These are phyloP conservation scores for Meliscaeva auricollis DNA, from an alignment of 2,888 invertebrate genomes.

Conservation along the genomic window DNA sequence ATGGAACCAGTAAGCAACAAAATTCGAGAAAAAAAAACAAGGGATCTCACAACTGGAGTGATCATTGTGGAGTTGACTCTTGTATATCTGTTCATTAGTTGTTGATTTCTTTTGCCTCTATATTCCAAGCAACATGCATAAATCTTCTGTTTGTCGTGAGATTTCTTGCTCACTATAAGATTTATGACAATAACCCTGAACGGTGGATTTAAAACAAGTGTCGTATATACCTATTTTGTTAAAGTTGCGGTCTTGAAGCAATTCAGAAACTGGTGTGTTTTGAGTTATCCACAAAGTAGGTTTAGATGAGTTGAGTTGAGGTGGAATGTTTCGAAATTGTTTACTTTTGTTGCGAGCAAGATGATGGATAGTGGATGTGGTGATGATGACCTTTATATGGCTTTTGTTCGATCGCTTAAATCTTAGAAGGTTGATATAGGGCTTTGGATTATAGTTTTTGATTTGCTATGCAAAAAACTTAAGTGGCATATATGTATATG, in stretches of 20 bases:
- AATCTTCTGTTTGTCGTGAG: constrained; percentile 50
- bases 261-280: constrained; percentile 10
- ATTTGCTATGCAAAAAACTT: no score
- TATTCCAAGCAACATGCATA: constrained; percentile 25
- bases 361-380: background rate
- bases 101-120: background rate
- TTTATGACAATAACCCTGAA: constrained; percentile 62
- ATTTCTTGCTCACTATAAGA: constrained; percentile 38
- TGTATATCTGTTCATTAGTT: background rate
- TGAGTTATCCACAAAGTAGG: constrained; percentile 1
- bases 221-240: constrained; percentile 35
- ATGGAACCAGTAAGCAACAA: background rate
- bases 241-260: constrained; percentile 16
- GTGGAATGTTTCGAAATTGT: constrained; percentile 18
- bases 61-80: constrained; percentile 3
- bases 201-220: constrained; percentile 52
- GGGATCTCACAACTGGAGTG: constrained; percentile 11
- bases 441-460: no score
- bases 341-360: background rate
- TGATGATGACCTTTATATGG: constrained; percentile 22
- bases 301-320: constrained; percentile 7
- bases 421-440: background rate
- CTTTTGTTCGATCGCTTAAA: constrained; percentile 7
- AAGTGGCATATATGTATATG: no score
- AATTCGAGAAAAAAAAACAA: background rate